Evolutionary conservation across 2,113 vertebrate genomes (phyloP), one percentile per base, ranked within the genome.

Genomic region (Cavia porcellus): DNA sequence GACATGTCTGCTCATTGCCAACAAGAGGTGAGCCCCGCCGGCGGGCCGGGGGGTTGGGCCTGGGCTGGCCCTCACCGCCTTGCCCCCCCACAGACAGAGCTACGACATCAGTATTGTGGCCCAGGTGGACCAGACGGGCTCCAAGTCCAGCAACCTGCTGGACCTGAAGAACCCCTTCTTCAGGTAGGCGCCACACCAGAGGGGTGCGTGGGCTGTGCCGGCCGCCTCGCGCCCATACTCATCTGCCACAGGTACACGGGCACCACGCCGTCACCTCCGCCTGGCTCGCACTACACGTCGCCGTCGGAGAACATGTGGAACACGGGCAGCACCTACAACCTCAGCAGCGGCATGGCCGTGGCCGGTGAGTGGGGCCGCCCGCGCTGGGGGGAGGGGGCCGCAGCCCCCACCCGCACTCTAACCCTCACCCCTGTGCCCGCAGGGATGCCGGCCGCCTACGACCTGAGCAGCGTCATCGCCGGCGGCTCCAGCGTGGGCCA

Each of bases 71-170:
- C 15, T 89, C 81, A 87, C 0, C 89, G 25, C 50, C 38, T 77
- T 35, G 25, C 47, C 24, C 86, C 68, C 77, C 96, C 66, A 42
- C 98, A 99, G 99, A 98, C 99, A 99, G 98, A 99, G 99, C 98
- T 99, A 99, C 61, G 99, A 99, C 98, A 99, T 99, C 98, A 99
- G 99, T 98, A 99, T 99, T 99, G 99, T 99, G 96, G 99, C 99
- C 96, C 99, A 99, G 99, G 99, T 99, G 70, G 99, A 99, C 98
- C 99, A 99, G 99, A 99, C 99, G 1, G 99, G 99, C 97, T 99
- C 99, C 97, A 99, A 99, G 97, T 99, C 99, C 98, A 99, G 99
- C 98, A 99, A 99, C 98, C 99, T 99, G 88, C 99, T 99, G 97
- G 99, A 99, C 97, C 99, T 99, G 98, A 99, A 99, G 98, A 99